Evolutionary conservation across 2,113 vertebrate genomes (phyloP), one percentile per base, ranked within the genome.

Genomic region (Leucopsar rothschildi): DNA sequence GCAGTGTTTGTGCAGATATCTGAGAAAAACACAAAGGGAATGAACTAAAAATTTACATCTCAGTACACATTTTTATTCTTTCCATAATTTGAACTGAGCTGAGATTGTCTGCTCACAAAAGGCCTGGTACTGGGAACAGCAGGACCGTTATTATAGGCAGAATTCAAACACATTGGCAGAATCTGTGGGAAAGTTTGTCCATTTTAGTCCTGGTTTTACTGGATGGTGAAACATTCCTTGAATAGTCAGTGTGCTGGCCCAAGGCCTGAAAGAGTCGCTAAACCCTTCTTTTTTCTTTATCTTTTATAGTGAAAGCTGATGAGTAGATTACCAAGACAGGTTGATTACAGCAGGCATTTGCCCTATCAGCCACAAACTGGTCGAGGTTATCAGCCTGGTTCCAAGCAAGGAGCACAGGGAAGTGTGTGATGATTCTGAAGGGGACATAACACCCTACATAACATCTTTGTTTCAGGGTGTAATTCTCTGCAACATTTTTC

Each of bases 101-200:
- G 69, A 59, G 68, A 39, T 73, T 55, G 59, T 81, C 78, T 87
- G 35, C 39, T 88, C 49, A 64, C 66, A 73, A 91, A 60, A 59
- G 20, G 15, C 13, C 21, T 90, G 76, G 64, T 95, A 53, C 47
- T 78, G 55, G 68, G 60, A 96, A 88, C 39, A 88, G 52, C 44
- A 78, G 37, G 52, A 39, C 42, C 91, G 66, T 93, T 95, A 40
- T 89, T 87, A 55, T 2, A 93, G 87, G 66, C 90, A 91, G 75
- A 77, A 88, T 73, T 80, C 35, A 90, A 89, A 73, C 20, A 28
- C 37, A 17, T 31, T 93, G 90, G 88, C 92, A 96, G 64, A 92
- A 88, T 75, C 52, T 88, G 79, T 95, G 94, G 82, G 93, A 97
- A 95, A 86, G 71, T 63, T 82, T 87, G 57, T 92, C 61, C 50